A percentile compares a stretch with the other conserved stretches of the same genome.
phyloP scores from a whole-genome alignment of 2,113 vertebrate genomes.

The Heterotilapia buettikoferi region DNA sequence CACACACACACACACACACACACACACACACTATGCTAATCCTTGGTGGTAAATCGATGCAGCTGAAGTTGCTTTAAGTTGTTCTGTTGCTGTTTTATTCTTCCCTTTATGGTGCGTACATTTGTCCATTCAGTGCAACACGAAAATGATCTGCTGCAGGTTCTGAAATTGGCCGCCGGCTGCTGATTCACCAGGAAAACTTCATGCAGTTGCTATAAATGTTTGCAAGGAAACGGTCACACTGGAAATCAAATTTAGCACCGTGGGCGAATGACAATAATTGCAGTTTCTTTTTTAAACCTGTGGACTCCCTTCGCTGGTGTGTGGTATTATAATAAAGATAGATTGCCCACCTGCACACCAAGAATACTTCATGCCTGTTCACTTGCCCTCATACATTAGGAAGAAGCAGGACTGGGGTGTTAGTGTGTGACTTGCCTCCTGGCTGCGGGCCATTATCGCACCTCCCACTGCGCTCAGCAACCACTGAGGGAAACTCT shows the following conservation, averaged over 20 bases:
- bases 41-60: not conserved
- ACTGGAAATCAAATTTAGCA: not conserved
- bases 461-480: not conserved
- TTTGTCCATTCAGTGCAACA: not conserved
- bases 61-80: not conserved
- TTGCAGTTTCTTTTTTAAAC: not conserved
- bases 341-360: slow-evolving; percentile 11
- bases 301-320: not conserved
- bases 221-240: not conserved
- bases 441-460: slow-evolving; percentile 24
- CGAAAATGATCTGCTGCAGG: not conserved
- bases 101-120: not conserved
- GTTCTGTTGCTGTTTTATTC: not conserved
- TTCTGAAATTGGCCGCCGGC: not conserved
- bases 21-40: not conserved
- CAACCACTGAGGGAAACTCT: not conserved
- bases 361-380: slow-evolving; percentile 12
- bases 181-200: not conserved
- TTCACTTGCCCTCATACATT: slow-evolving; percentile 21
- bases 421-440: slow-evolving; percentile 6
- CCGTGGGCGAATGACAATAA: not conserved
- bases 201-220: not conserved
- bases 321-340: slow-evolving; percentile 23
- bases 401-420: not conserved
- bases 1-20: not conserved